Conservation (phyloP, 2,113 vertebrate species). For the Menura novaehollandiae region DNA sequence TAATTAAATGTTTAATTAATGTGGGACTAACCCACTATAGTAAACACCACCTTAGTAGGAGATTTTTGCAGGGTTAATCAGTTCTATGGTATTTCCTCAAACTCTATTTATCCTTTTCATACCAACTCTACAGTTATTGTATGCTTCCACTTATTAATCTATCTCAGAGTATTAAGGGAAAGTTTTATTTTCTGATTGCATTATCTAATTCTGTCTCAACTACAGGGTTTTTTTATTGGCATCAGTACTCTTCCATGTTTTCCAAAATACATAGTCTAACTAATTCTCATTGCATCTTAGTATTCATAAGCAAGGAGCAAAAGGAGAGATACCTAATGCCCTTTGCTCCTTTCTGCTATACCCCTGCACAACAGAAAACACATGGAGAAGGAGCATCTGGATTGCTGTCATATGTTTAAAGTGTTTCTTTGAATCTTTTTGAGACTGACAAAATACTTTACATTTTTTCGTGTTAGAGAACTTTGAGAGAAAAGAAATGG, state of each 20-base stretch:
- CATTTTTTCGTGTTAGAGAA: not conserved
- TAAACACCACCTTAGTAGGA: not conserved
- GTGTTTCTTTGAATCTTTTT: not conserved
- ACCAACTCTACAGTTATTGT: not conserved
- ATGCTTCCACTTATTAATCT: not conserved
- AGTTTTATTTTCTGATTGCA: not conserved
- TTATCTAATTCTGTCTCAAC: slow-evolving; percentile 20
- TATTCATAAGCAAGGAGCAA: not conserved
- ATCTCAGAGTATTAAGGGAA: not conserved
- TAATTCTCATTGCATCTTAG: slow-evolving; percentile 16
- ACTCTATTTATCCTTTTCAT: not conserved
- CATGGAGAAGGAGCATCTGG: not conserved
- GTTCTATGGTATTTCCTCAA: not conserved
- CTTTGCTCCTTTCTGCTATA: not conserved
- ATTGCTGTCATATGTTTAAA: slow-evolving; percentile 31
- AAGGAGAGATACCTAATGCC: not conserved
- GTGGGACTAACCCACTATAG: not conserved
- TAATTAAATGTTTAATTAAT: slow-evolving; percentile 26
- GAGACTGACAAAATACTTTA: not conserved
- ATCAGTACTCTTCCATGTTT: not conserved
- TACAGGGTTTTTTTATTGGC: not conserved
- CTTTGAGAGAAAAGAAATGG: not conserved
- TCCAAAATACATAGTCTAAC: not conserved
- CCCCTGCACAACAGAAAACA: not conserved
- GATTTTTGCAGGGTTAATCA: not conserved